Conservation (phyloP, 2,113 vertebrate genomes). For the Pan troglodytes region NHGRI_mPanTro3-v2.1_pri NC_072408.2:10493501-10494000, state of each 20-base stretch:
- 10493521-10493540: constrained; percentile 24
- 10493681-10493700: not conserved
- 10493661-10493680: constrained; percentile 16
- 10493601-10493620: not conserved
- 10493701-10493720: not conserved
- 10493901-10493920: not conserved
- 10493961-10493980: constrained; percentile 4
- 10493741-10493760: accelerated
- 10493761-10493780: accelerated
- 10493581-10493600: constrained; percentile 74
- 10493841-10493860: not conserved
- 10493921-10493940: not conserved
- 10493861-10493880: not conserved
- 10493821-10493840: not conserved
- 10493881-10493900: not conserved
- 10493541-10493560: not conserved
- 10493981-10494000: constrained; percentile 7
- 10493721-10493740: not conserved
- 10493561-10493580: constrained; percentile 48
- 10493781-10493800: accelerated
- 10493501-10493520: constrained; percentile 25
- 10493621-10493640: not conserved
- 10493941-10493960: not conserved
- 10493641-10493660: not conserved
- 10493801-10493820: not conserved